Base-by-base conservation (phyloP, 2,797 vertebrate species). In the Delichon dasypus region DNA sequence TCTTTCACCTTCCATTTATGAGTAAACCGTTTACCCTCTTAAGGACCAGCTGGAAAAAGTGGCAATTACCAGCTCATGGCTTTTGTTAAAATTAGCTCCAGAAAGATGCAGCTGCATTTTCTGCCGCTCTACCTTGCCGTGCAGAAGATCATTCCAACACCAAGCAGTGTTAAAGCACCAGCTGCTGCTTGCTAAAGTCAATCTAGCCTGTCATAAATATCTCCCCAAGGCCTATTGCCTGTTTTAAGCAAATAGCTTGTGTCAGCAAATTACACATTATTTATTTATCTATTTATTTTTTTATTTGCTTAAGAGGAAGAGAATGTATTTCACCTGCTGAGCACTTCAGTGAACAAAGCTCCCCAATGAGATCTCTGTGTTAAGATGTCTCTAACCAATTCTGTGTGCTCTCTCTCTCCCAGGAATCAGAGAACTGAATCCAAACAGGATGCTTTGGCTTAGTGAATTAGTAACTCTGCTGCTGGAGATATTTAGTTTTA, bases 131-230 rank as follows among this genome's bases (percentile, higher is more conserved):
- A 71, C 88, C 88, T 96, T 89, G 48, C 57, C 54, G 71, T 48
- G 44, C 27, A 57, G 53, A 76, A 91, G 90, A 89, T 91, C 71
- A 71, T 88, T 93, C 84, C 92, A 90, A 75, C 76, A 84, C 40
- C 10, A 13, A 78, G 83, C 57, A 93, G 64, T 67, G 79, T 44
- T 74, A 77, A 91, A 95, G 88, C 89, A 94, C 82, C 94, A 96
- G 95, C 95, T 97, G 91, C 86, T 92, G 75, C 93, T 93, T 86
- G 70, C 83, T 95, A 3, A 89, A 96, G 92, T 87, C 94, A 95
- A 61, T 84, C 85, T 70, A 93, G 75, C 66, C 71, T 36, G 81
- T 45, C 92, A 74, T 50, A 96, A 96, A 91, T 54, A 90, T 42
- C 66, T 93, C 95, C 93, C 94, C 70, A 82, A 95, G 88, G 94